A percentile compares a stretch with the other conserved stretches of the same genome.
phyloP scores from a whole-genome alignment of 2,797 vertebrate species.

The Sparus aurata region DNA sequence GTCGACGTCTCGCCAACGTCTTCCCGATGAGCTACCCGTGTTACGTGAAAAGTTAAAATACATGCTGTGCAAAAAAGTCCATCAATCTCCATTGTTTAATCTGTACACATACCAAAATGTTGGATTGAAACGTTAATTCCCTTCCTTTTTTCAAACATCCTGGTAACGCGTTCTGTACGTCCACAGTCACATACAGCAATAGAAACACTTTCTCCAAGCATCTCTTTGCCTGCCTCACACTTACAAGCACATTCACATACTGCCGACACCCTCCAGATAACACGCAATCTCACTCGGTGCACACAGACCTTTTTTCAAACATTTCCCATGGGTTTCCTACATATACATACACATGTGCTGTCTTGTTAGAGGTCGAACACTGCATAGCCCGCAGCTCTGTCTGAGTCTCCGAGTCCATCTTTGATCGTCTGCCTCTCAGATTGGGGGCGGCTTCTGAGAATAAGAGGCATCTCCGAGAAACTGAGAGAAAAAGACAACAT shows the following conservation, averaged over 20 bases:
- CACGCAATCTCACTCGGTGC: neutral
- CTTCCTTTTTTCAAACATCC: neutral
- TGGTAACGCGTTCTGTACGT: neutral
- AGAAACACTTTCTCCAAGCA: neutral
- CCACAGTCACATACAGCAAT: neutral
- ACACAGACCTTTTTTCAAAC: neutral
- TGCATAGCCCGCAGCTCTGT: constrained; percentile 34
- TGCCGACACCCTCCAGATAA: constrained; percentile 1
- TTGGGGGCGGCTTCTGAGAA: constrained; percentile 28
- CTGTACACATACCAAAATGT: neutral
- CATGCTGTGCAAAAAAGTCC: neutral
- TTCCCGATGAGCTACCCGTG: no score
- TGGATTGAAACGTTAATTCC: neutral
- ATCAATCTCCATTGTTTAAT: neutral
- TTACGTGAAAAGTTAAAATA: neutral
- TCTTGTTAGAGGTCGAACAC: constrained; percentile 23
- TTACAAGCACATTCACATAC: neutral
- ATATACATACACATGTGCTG: neutral
- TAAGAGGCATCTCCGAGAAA: constrained; percentile 33
- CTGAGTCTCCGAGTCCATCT: constrained; percentile 45
- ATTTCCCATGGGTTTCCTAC: neutral
- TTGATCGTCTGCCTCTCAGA: constrained; percentile 43
- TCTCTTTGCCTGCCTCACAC: neutral
- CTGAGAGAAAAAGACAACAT: constrained; percentile 48
- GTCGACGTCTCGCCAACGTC: no score